These are phyloP conservation scores for Nesometra sesokonis DNA, from an alignment of 35 echinoderm and acorn worm species.

Conservation along the genomic window DNA sequence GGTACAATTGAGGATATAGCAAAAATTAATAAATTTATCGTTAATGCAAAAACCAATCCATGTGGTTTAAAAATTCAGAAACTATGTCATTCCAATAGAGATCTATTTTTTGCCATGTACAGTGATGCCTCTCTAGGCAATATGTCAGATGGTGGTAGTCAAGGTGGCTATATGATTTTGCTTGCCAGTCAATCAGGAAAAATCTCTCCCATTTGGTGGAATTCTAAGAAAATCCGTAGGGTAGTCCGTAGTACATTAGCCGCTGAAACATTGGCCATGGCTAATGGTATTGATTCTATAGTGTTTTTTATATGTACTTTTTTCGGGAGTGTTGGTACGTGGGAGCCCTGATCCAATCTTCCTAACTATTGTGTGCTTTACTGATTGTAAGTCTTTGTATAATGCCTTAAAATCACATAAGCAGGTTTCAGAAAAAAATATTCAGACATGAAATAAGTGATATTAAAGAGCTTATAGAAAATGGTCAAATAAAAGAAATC, in stretches of 20 bases:
- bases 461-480: constrained; percentile 21
- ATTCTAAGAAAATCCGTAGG: constrained; percentile 34
- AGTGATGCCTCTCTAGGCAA: constrained; percentile 42
- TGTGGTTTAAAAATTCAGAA: constrained; percentile 27
- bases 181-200: constrained; percentile 19
- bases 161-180: constrained; percentile 33
- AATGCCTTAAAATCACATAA: neutral
- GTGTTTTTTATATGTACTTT: constrained; percentile 28
- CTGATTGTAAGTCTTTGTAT: constrained; percentile 23
- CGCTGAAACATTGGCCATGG: constrained; percentile 25
- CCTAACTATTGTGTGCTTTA: constrained; percentile 9
- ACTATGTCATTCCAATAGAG: neutral
- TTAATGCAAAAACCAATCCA: too few species aligned
- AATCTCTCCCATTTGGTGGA: constrained; percentile 27
- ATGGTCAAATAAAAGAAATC: too few species aligned
- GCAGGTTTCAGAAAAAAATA: constrained; percentile 8
- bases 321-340: neutral
- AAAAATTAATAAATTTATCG: constrained; percentile 32
- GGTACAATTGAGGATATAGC: constrained; percentile 25
- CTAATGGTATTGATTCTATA: constrained; percentile 15
- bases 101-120: constrained; percentile 41
- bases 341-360: neutral
- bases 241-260: constrained; percentile 20
- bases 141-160: constrained; percentile 42
- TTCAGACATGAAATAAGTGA: constrained; percentile 17